phyloP scores from a whole-genome alignment of 1,140 invertebrate genomes.

The Scaptomyza graminum region DNA sequence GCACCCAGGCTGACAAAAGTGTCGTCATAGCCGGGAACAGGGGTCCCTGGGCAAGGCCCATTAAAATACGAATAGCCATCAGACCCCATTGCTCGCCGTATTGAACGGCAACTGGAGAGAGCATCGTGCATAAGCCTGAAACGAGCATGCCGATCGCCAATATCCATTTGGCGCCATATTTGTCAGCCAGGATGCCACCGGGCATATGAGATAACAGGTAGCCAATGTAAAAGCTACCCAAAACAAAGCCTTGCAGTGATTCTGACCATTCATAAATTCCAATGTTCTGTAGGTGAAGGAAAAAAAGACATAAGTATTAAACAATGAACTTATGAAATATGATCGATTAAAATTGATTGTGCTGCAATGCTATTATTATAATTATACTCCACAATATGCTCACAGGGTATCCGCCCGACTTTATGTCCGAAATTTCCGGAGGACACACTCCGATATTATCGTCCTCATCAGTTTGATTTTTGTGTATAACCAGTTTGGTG shows the following conservation, averaged over 20 bases:
- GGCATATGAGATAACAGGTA: constrained; percentile 90
- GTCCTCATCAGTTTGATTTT: constrained; percentile 13
- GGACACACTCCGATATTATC: constrained; percentile 11
- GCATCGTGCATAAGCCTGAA: constrained; percentile 15
- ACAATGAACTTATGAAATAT: no score
- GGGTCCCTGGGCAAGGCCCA: constrained; percentile 86
- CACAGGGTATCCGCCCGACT: no score
- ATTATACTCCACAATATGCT: no score
- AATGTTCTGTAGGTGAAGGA: constrained; percentile 6
- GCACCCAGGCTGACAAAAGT: constrained; percentile 87
- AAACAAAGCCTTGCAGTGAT: constrained; percentile 75
- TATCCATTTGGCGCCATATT: constrained; percentile 88
- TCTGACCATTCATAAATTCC: constrained; percentile 35
- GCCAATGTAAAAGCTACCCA: constrained; percentile 88
- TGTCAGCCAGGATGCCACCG: constrained; percentile 90
- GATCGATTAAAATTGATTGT: no score
- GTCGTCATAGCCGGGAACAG: constrained; percentile 89
- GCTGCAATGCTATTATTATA: no score
- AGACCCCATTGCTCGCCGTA: constrained; percentile 5
- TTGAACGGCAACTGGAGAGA: constrained; percentile 10
- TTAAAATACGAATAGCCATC: constrained; percentile 21
- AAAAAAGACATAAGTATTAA: no score
- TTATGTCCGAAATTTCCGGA: not conserved
- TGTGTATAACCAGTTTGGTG: constrained; percentile 22
- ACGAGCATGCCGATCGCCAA: constrained; percentile 24